phyloP scores from a whole-genome alignment of 2,888 invertebrate genomes.

The Aquatica leii region DNA sequence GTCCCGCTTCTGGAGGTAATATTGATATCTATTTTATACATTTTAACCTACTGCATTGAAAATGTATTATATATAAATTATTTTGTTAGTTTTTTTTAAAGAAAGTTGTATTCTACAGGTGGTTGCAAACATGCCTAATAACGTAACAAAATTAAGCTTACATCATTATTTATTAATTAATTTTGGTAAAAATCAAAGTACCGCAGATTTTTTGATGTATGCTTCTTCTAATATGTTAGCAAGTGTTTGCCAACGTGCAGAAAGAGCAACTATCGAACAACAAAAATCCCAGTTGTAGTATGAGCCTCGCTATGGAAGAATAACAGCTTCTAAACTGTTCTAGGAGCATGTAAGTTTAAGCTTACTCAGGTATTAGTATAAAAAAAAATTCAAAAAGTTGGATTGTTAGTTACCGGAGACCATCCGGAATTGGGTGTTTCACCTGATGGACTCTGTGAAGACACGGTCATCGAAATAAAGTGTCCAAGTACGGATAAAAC shows the following conservation, averaged over 20 bases:
- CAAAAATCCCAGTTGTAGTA: slow-evolving; percentile 7
- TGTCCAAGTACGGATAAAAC: slow-evolving; percentile 38
- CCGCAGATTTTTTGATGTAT: not conserved
- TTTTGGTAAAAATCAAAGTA: too few species aligned
- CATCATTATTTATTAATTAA: not conserved
- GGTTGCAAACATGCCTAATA: slow-evolving; percentile 8
- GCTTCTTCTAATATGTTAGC: not conserved
- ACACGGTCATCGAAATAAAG: slow-evolving; percentile 46
- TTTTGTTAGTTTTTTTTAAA: too few species aligned
- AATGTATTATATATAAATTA: too few species aligned
- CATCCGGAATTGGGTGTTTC: slow-evolving; percentile 35
- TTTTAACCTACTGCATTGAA: too few species aligned
- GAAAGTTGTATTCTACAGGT: too few species aligned
- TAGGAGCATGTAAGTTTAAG: not conserved
- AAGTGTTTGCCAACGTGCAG: not conserved
- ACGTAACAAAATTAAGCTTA: not conserved
- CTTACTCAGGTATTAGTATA: not conserved
- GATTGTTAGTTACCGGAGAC: too few species aligned
- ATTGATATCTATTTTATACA: too few species aligned
- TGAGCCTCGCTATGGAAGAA: slow-evolving; percentile 5
- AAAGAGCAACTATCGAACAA: not conserved
- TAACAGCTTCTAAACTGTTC: slow-evolving; percentile 6
- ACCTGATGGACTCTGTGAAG: slow-evolving; percentile 42
- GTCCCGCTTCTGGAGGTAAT: not conserved
- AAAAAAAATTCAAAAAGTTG: slow-evolving; percentile 7